Percentiles rank a stretch among this genome's conserved stretches.
phyloP scores from a whole-genome alignment of 2,113 vertebrate species.

The Crotalus helleri region DNA sequence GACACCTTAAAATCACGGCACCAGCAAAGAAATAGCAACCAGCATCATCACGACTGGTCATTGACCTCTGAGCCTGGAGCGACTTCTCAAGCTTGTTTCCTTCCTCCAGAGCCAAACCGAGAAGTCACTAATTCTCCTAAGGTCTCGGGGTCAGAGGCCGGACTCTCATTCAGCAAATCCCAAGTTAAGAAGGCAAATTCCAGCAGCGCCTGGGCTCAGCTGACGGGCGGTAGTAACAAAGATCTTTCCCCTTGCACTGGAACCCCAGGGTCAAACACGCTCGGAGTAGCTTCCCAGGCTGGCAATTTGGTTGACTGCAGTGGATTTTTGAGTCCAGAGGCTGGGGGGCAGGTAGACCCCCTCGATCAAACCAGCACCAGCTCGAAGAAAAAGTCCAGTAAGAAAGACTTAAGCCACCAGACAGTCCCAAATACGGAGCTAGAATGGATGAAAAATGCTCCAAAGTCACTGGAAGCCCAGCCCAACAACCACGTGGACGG shows the following conservation, averaged over 20 bases:
- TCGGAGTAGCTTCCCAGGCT: constrained; percentile 42
- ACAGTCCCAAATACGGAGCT: constrained; percentile 74
- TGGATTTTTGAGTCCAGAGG: constrained; percentile 77
- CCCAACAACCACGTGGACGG: constrained; percentile 75
- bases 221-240: constrained; percentile 60
- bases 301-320: constrained; percentile 63
- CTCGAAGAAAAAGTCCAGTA: constrained; percentile 89
- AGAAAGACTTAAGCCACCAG: constrained; percentile 83
- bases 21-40: constrained; percentile 86
- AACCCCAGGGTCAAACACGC: constrained; percentile 59
- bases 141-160: constrained; percentile 72
- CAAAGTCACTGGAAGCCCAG: constrained; percentile 80
- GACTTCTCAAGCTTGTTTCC: constrained; percentile 75
- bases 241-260: constrained; percentile 65
- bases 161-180: constrained; percentile 77
- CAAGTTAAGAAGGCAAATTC: constrained; percentile 76
- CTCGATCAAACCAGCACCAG: constrained; percentile 78
- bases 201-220: constrained; percentile 71
- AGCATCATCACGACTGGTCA: constrained; percentile 88
- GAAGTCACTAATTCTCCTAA: constrained; percentile 77
- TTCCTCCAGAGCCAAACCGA: constrained; percentile 77
- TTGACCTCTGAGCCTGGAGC: constrained; percentile 72
- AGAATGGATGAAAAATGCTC: constrained; percentile 82
- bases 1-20: constrained; percentile 94
- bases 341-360: constrained; percentile 76